Percentiles rank a stretch among this genome's conserved stretches.
These are phyloP conservation scores for Empidonax alnorum DNA, from an alignment of 2,113 vertebrate species.

Conservation along the genomic window DNA sequence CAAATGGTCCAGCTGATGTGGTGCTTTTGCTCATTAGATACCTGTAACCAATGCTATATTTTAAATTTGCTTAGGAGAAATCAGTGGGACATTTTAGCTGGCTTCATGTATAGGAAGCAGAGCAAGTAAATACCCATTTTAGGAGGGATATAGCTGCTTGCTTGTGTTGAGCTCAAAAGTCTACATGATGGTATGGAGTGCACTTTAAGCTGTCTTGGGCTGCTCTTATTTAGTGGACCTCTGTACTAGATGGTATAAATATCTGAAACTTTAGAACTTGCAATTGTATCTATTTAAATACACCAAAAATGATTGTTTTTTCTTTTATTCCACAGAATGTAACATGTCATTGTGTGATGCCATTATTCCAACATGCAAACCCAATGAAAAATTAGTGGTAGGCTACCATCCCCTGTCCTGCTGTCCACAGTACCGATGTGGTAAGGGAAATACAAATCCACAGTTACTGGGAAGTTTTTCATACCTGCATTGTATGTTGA, in stretches of 20 bases:
- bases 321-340: slow-evolving; percentile 81
- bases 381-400: slow-evolving; percentile 82
- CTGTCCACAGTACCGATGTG: slow-evolving; percentile 93
- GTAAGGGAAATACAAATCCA: slow-evolving; percentile 72
- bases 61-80: background rate
- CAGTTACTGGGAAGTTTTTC: background rate
- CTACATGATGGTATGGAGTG: background rate
- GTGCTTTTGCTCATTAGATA: background rate
- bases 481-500: background rate
- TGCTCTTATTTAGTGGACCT: background rate
- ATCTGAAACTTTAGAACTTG: background rate
- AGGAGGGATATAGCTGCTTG: background rate
- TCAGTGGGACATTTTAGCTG: background rate
- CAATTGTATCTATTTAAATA: background rate
- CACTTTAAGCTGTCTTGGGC: background rate
- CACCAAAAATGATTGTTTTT: background rate
- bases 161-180: background rate
- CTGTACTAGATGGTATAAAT: background rate
- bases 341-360: slow-evolving; percentile 89
- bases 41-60: background rate
- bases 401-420: slow-evolving; percentile 87
- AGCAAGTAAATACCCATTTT: background rate
- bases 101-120: background rate
- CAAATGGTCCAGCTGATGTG: background rate
- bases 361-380: slow-evolving; percentile 81